Conservation (phyloP, 1,140 invertebrate genomes). For the Drosophila pseudoobscura region DNA sequence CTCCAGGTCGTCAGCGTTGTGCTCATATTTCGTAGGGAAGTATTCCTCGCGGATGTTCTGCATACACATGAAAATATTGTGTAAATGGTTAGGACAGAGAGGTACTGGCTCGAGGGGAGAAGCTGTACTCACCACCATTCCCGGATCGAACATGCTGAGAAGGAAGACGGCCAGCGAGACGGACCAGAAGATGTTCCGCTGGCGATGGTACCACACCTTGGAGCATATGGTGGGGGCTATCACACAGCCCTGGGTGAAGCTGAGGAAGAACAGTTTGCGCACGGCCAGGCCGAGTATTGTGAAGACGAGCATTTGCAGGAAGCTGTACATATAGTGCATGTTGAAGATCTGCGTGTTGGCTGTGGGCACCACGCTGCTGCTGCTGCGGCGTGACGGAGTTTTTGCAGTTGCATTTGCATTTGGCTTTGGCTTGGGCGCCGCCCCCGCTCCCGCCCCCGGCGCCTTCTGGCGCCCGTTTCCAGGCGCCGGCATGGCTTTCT, state of each 20-base stretch:
- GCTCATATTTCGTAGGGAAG: conserved; percentile 45
- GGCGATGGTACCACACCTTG: conserved; percentile 76
- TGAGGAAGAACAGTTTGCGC: conserved; percentile 79
- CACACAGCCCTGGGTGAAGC: conserved; percentile 80
- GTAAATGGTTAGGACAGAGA: too few relatives aligned
- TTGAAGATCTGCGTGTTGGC: conserved; percentile 54
- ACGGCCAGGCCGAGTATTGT: conserved; percentile 69
- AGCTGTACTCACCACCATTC: conserved; percentile 59
- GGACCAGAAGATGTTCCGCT: conserved; percentile 79
- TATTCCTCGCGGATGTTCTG: conserved; percentile 80
- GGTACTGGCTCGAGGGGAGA: too few relatives aligned
- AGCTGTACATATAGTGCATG: conserved; percentile 76
- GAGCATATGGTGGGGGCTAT: conserved; percentile 79
- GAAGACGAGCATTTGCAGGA: conserved; percentile 75
- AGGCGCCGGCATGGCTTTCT: conserved; percentile 1
- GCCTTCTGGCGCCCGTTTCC: background rate
- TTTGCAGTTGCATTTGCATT: conserved; percentile 11
- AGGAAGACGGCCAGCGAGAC: conserved; percentile 77
- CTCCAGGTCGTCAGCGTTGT: conserved; percentile 64
- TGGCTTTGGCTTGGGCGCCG: conserved; percentile 11
- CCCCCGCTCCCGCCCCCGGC: background rate
- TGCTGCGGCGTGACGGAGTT: conserved; percentile 18
- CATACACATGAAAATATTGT: too few relatives aligned
- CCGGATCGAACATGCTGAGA: conserved; percentile 78
- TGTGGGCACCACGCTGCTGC: conserved; percentile 44